Conservation (phyloP, 2,113 vertebrate genomes). For the Syngnathus floridae region DNA sequence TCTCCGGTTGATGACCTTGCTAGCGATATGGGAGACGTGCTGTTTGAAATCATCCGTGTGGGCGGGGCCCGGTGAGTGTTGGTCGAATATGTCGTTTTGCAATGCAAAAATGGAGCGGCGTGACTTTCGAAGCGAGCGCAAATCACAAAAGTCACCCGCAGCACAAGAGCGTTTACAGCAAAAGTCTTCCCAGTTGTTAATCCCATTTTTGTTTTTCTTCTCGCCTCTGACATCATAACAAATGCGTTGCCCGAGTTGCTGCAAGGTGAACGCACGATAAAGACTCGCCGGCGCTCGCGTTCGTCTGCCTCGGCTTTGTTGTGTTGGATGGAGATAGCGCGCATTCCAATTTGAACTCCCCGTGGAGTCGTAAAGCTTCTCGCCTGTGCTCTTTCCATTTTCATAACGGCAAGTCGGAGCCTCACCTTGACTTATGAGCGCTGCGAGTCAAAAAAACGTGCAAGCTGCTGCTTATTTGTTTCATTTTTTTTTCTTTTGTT, state of each 20-base stretch:
- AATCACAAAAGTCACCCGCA: neutral
- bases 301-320: slow-evolving; percentile 7
- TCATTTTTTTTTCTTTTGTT: neutral
- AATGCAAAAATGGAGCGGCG: neutral
- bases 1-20: neutral
- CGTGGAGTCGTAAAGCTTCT: slow-evolving; percentile 25
- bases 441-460: neutral
- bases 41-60: neutral
- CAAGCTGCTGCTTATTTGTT: neutral
- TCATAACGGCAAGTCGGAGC: too few species aligned
- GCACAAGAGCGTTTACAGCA: neutral
- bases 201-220: neutral
- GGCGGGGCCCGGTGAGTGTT: too few species aligned
- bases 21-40: neutral
- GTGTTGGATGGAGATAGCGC: slow-evolving; percentile 13
- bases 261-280: slow-evolving; percentile 8
- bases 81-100: neutral
- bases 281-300: neutral
- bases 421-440: neutral
- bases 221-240: slow-evolving; percentile 5
- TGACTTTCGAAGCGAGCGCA: neutral
- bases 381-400: slow-evolving; percentile 24
- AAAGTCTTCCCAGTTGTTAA: neutral
- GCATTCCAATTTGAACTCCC: slow-evolving; percentile 19
- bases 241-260: neutral